A percentile compares a stretch with the other conserved stretches of the same genome.
phyloP scores from a whole-genome alignment of 2,888 invertebrate genomes.

The Drosophila falleni region DNA sequence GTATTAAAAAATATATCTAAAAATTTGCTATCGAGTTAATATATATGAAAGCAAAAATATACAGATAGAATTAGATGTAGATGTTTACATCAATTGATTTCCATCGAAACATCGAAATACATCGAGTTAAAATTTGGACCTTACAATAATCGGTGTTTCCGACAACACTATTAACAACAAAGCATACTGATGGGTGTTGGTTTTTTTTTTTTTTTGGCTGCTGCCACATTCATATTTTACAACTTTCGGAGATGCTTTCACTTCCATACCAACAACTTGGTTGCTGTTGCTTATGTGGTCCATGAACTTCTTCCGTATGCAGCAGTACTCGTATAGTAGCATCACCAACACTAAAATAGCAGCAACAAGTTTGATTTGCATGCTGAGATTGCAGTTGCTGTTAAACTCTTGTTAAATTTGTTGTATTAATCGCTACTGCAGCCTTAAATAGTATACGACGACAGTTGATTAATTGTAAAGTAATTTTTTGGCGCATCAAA shows the following conservation, averaged over 20 bases:
- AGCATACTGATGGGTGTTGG: constrained; percentile 13
- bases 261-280: constrained; percentile 40
- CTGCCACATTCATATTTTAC: constrained; percentile 65
- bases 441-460: too few species aligned
- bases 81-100: neutral
- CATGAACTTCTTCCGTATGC: constrained; percentile 19
- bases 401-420: neutral
- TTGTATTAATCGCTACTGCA: too few species aligned
- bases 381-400: constrained; percentile 4
- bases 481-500: too few species aligned
- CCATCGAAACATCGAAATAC: neutral
- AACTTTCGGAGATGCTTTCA: constrained; percentile 74
- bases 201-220: constrained; percentile 29
- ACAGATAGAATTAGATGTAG: too few species aligned
- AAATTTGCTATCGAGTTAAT: too few species aligned
- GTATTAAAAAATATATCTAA: too few species aligned
- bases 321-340: constrained; percentile 4
- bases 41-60: too few species aligned
- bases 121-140: neutral
- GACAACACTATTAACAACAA: neutral
- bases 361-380: constrained; percentile 21
- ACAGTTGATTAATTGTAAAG: too few species aligned
- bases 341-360: constrained; percentile 26
- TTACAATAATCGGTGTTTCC: neutral
- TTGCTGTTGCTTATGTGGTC: constrained; percentile 28